Evolutionary conservation across 1,140 invertebrate species (phyloP).

Genomic region (Aphelinus certus): DNA sequence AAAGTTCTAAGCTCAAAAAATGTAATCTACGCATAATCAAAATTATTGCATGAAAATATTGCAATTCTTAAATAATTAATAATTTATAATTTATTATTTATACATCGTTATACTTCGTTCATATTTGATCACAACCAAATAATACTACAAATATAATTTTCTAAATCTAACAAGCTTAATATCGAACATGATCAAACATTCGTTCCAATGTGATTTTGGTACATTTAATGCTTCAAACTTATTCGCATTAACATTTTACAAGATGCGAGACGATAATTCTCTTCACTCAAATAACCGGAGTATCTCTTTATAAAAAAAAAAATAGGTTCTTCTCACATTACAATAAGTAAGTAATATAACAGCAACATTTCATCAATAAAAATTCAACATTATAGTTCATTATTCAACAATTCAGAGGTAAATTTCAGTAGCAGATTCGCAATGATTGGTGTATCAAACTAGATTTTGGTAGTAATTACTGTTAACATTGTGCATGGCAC

Average conservation of each 20-base stretch:
- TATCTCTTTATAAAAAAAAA: slow-evolving; percentile 4
- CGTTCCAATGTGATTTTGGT: slow-evolving; percentile 16
- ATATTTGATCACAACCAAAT: slow-evolving; percentile 49
- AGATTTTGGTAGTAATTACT: no score
- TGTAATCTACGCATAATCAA: background rate
- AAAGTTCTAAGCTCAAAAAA: no score
- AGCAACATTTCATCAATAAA: slow-evolving; percentile 2
- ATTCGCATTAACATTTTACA: background rate
- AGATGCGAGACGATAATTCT: no score
- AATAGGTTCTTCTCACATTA: slow-evolving; percentile 6
- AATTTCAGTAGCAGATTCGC: no score
- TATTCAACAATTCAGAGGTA: slow-evolving; percentile 3
- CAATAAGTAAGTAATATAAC: slow-evolving; percentile 9
- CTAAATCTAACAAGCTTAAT: slow-evolving; percentile 14
- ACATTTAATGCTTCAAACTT: slow-evolving; percentile 34
- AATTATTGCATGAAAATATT: slow-evolving; percentile 28
- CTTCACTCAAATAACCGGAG: no score
- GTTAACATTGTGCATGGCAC: no score
- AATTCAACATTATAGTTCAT: slow-evolving; percentile 7
- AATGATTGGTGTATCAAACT: no score
- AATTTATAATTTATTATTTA: background rate
- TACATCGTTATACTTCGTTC: no score
- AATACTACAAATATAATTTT: slow-evolving; percentile 44
- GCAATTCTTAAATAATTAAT: slow-evolving; percentile 3
- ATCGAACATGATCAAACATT: slow-evolving; percentile 20